Base-by-base conservation (phyloP, 2,797 vertebrate species). In the Acrocephalus scirpaceus region DNA sequence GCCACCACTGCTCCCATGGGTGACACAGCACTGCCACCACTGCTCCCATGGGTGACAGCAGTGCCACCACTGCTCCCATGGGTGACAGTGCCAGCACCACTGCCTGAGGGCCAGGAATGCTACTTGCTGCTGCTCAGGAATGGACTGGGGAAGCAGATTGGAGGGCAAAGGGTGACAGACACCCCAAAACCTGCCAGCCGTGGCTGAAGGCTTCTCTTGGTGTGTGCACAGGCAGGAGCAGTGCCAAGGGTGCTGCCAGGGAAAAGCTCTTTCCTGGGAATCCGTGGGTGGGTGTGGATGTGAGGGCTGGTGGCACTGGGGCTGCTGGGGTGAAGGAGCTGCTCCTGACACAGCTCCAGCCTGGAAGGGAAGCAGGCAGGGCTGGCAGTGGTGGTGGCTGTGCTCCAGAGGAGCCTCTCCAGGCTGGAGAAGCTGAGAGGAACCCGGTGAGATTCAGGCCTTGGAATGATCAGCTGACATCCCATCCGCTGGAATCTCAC, bases 121-220 rank as follows among this genome's bases (percentile, higher is more conserved):
- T 48, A 30, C 51, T 42, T 36, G 44, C 32, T 20, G 14, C 67
- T 72, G 38, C 32, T 54, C 61, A 53, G 54, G 45, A 40, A 4
- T 13, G 47, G 47, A 4, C 0, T 27, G 42, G 36, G 54, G 57
- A n/a, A 7, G 6, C 25, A 48, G 48, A 4, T 0, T 26, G 51
- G 18, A 45, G 62, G 71, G 70, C 23, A 47, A 3, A 53, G 65
- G 34, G 22, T 23, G 58, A 44, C 50, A 32, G 48, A 48, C 13
- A 21, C 14, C 36, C 32, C n/a, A 17, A 1, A 29, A 4, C 4
- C 4, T 22, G 32, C 13, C 32, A 12, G 16, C 7, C 10, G 0
- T 5, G 27, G 34, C 72, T 47, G 51, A 20, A 30, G 50, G 32
- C 10, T 48, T n/a, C 29, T 6, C 16, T 50, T 16, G 30, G 23